Conservation (phyloP, 2,888 invertebrate species). For the Acronicta psi region DNA sequence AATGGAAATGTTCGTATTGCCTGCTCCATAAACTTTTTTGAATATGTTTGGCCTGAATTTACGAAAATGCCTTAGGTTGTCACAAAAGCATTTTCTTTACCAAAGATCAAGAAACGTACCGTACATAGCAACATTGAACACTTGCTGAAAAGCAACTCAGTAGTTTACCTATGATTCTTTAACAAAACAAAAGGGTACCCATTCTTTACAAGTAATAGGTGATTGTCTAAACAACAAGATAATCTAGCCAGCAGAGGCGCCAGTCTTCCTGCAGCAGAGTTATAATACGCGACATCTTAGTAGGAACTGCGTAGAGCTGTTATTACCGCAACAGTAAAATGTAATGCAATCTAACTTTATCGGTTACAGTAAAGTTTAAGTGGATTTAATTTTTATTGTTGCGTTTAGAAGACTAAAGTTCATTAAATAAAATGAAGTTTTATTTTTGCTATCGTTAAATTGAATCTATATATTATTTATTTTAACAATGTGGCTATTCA, state of each 20-base stretch:
- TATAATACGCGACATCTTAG: conserved; percentile 34
- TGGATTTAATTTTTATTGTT: too few species aligned
- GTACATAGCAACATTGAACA: too few species aligned
- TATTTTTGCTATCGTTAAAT: too few species aligned
- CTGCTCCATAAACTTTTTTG: too few species aligned
- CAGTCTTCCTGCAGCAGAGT: conserved; percentile 45
- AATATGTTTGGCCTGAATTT: too few species aligned
- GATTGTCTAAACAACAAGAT: conserved; percentile 52
- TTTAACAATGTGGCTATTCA: too few species aligned
- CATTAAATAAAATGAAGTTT: not conserved
- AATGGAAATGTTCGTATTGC: too few species aligned
- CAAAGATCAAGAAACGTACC: too few species aligned
- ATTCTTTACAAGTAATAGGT: conserved; percentile 29
- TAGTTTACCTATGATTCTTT: not conserved
- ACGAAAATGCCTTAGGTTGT: too few species aligned
- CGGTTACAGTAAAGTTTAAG: not conserved
- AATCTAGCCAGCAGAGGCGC: conserved; percentile 53
- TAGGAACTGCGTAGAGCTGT: conserved; percentile 22
- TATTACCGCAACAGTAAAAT: conserved; percentile 4
- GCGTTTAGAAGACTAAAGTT: not conserved
- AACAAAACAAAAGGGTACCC: conserved; percentile 15
- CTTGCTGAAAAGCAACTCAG: too few species aligned
- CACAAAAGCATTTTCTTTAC: too few species aligned
- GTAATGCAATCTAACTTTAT: not conserved
- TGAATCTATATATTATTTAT: too few species aligned